Base-by-base conservation (phyloP, 2,888 invertebrate genomes). In the Ichneumoninae sp. region DNA sequence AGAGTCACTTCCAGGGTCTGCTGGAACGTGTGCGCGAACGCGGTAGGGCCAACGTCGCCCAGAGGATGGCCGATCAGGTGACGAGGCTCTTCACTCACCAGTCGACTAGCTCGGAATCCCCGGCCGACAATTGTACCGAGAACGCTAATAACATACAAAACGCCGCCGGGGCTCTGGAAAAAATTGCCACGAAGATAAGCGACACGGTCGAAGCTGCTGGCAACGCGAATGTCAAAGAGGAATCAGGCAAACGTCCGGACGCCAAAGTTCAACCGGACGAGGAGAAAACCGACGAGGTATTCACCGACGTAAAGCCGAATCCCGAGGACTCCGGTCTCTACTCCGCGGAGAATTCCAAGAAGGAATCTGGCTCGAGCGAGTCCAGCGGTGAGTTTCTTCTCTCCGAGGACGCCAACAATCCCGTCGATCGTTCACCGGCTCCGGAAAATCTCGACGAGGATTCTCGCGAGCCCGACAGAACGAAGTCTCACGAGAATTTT, bases 1-100 rank as follows among this genome's bases (percentile, higher is more conserved):
- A 97, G 90, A 96, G 96, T 91, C 96, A 97, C 93, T 97, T 97
- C 93, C 93, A 96, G 95, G 96, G 96, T 65, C 94, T 98, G 1
- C 92, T 98, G 74, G 96, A 96, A 87, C 95, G 97, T 44, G 97
- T 97, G 0, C 95, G 97, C 50, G 97, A 97, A 91, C 95, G 96
- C 52, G 97, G 97, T 0, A 95, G 96, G 66, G 95, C 95, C 2
- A 96, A 96, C 85, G 95, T 95, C 66, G 96, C 96, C 44, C 96
- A 96, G 47, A 95, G 96, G 87, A 96, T 97, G 89, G 97, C 97
- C 89, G 96, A 97, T 88, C 97, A 97, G 91, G 95, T 96, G 83
- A 93, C 91, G 10, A 89, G 93, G 83, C 83, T 94, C n/a, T 93
- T 93, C 65, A 92, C 90, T 26, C 94, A 94, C 30, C 90, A 93